Evolutionary conservation across 1,140 invertebrate genomes (phyloP), one percentile per base, ranked within the genome.

Genomic region (Araneus ventricosus): DNA sequence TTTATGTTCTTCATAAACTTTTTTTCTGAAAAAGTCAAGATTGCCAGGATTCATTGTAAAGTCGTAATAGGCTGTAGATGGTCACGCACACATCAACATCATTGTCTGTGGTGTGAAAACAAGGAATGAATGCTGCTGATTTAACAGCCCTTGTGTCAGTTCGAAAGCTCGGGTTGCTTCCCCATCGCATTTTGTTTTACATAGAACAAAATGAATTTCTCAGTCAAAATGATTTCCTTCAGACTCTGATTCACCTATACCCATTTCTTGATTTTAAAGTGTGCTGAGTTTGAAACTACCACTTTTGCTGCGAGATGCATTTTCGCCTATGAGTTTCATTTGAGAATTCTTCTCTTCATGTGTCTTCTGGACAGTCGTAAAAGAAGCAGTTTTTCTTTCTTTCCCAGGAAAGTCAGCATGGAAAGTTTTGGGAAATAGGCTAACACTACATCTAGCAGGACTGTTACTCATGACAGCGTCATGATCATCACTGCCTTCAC

Each of bases 401-500:
- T 24, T 10, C 90, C 82, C 17, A 92, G 37, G n/a, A 92, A 52
- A 0, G 27, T 14, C 0, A 45, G 37, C 30, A 84, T 22, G 10
- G 91, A 93, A 45, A 93, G 67, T 61, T 80, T 87, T 1, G 91
- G 91, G 6, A 93, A 45, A 59, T 93, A 93, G 2, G 91, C 91
- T 59, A 93, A 27, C 52, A 93, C n/a, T 2, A 93, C 91, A 0
- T 84, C 91, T 24, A 93, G 91, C 7, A 93, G 52, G 8, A 93
- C 85, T 10, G 91, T 88, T 20, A 88, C 91, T n/a, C 88, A 80
- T 20, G 88, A 84, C 7, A 84, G 84, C 59, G 84, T 93, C 20
- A 61, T 84, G 14, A 93, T 67, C 6, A 93, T 93, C n/a, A 85
- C 91, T 17, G 91, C 91, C 57, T 93, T 93, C 22, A 93, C 45